Base-by-base conservation (phyloP, 2,113 vertebrate genomes). In the Daphoenositta chrysoptera region DNA sequence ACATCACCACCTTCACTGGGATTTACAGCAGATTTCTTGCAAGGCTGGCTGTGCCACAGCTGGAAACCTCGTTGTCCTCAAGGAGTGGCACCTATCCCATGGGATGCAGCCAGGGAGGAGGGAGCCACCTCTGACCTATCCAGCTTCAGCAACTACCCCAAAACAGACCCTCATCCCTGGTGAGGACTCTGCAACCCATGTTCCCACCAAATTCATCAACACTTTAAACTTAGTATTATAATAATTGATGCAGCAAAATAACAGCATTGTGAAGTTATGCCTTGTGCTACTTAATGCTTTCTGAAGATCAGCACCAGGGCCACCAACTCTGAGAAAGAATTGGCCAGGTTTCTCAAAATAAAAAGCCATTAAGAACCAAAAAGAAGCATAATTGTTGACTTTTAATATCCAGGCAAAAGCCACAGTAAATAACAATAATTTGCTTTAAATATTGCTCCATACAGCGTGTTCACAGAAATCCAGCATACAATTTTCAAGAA, bases 401-500 rank as follows among this genome's bases (percentile, higher is more conserved):
- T 98, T 93, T 98, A 97, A 98, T 96, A 98, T 69, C 82, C 94
- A 97, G 96, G 97, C 65, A 96, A 98, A 98, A 97, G 85, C 96
- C 96, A 97, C 21, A 57, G 95, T 98, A 98, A 98, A 98, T 98
- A 98, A 98, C 94, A 98, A 98, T 98, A 97, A 98, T 98, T 98
- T 98, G 82, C 97, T 90, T 93, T 93, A 89, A 97, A 96, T 97
- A 98, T 90, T 97, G 95, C 94, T 98, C 94, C 96, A 93, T 97
- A 96, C 22, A 44, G 97, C 47, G 54, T 85, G 1, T 94, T 98
- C 95, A 91, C 81, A 97, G 97, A 98, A 98, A 98, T 93, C 92
- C 97, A 98, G 97, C 97, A 97, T 97, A 96, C 97, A 96, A 98
- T 98, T 98, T 98, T 92, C 45, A 45, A 94, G 95, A 96, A 97